These are phyloP conservation scores for Corydoras sp. DNA, from an alignment of 2,113 vertebrate species.

Conservation along the genomic window DNA sequence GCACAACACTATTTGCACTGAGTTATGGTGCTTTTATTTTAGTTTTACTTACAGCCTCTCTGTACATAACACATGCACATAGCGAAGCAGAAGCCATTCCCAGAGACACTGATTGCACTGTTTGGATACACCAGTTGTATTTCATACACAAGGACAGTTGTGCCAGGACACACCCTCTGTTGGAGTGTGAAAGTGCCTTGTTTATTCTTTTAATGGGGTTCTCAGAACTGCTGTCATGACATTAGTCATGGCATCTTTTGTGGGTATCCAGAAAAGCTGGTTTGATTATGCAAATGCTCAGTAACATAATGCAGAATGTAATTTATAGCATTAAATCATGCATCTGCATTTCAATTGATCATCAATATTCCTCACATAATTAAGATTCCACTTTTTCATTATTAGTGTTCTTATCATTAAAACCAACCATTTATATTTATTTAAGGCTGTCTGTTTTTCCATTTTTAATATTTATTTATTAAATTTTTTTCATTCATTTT, in stretches of 20 bases:
- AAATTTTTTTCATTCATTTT: too few relatives aligned
- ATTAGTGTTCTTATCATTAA: too few relatives aligned
- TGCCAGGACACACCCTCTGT: conserved; percentile 42
- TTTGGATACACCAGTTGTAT: conserved; percentile 63
- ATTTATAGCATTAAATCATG: conserved; percentile 5
- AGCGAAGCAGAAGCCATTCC: conserved; percentile 55
- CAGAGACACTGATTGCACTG: conserved; percentile 60
- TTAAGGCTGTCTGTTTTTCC: too few relatives aligned
- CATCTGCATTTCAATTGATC: conserved; percentile 40
- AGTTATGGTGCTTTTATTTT: neutral
- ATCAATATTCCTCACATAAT: neutral
- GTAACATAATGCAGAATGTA: neutral
- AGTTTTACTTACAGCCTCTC: neutral
- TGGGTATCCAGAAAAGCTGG: conserved; percentile 10
- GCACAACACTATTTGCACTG: neutral
- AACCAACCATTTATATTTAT: too few relatives aligned
- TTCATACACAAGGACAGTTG: conserved; percentile 64
- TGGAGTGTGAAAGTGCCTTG: conserved; percentile 21
- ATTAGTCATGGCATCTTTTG: conserved; percentile 15
- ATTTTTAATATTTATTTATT: too few relatives aligned
- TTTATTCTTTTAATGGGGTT: conserved; percentile 30
- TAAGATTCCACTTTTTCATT: neutral
- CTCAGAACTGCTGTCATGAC: conserved; percentile 16
- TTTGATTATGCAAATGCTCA: conserved; percentile 31
- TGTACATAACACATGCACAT: conserved; percentile 1